phyloP scores from a whole-genome alignment of 2,888 invertebrate species.

The Synanthedon tipuliformis region DNA sequence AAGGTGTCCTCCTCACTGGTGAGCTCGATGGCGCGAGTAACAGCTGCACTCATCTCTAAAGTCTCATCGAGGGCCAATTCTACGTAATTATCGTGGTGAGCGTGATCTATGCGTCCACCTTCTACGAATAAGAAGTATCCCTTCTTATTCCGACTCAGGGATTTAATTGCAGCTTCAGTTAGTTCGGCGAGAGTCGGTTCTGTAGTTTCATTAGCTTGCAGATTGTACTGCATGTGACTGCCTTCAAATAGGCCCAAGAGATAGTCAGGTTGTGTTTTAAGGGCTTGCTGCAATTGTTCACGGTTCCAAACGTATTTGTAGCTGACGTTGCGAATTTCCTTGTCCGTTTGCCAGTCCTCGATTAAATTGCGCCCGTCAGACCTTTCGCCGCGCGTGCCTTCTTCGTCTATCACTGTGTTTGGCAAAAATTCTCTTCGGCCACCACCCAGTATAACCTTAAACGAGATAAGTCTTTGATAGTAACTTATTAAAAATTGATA shows the following conservation, averaged over 20 bases:
- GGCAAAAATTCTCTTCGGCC: slow-evolving; percentile 76
- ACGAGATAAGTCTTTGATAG: neutral
- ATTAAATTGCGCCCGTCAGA: slow-evolving; percentile 75
- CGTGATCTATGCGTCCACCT: slow-evolving; percentile 76
- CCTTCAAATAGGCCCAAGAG: slow-evolving; percentile 73
- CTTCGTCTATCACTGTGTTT: slow-evolving; percentile 58
- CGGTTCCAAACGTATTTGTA: slow-evolving; percentile 71
- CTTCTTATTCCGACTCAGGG: slow-evolving; percentile 71
- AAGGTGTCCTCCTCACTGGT: slow-evolving; percentile 74
- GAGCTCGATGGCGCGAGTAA: slow-evolving; percentile 50
- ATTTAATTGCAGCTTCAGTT: slow-evolving; percentile 74
- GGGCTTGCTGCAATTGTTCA: slow-evolving; percentile 55
- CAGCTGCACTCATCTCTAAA: slow-evolving; percentile 73
- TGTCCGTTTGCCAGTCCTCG: slow-evolving; percentile 71
- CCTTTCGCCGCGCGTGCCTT: slow-evolving; percentile 51
- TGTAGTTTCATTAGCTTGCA: slow-evolving; percentile 56
- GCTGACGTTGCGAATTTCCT: slow-evolving; percentile 34
- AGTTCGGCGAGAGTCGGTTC: slow-evolving; percentile 63
- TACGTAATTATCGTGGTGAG: slow-evolving; percentile 73
- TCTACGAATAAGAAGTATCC: slow-evolving; percentile 85
- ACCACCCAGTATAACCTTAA: slow-evolving; percentile 78
- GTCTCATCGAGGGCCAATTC: slow-evolving; percentile 76
- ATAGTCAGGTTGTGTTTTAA: slow-evolving; percentile 67
- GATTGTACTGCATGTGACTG: slow-evolving; percentile 75
- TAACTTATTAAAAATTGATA: neutral